Evolutionary conservation across 2,888 invertebrate genomes (phyloP).

Genomic region (Acrocyrtus sp.): DNA sequence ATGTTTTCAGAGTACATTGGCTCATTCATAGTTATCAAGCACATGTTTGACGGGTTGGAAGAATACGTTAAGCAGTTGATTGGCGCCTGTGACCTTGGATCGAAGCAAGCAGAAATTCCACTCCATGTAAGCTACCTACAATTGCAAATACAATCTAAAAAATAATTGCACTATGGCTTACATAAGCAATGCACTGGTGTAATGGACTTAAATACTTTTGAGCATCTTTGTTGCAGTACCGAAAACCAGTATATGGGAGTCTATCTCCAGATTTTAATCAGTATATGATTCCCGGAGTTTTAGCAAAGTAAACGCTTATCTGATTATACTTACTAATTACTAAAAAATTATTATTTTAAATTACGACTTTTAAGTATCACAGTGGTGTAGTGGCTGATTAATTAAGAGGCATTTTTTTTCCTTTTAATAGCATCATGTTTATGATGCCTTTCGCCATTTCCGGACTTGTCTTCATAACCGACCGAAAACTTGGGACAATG

Average conservation of each 20-base stretch:
- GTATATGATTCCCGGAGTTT: slow-evolving; percentile 96
- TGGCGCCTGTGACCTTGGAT: slow-evolving; percentile 79
- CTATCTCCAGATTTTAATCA: slow-evolving; percentile 67
- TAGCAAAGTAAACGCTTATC: slow-evolving; percentile 67
- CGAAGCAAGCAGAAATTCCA: slow-evolving; percentile 75
- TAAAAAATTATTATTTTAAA: too few relatives aligned
- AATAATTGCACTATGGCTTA: background rate
- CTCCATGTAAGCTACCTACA: slow-evolving; percentile 31
- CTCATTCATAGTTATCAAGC: slow-evolving; percentile 81
- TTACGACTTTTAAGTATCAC: too few relatives aligned
- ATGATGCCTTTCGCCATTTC: slow-evolving; percentile 52
- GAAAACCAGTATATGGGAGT: slow-evolving; percentile 40
- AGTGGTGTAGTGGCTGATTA: too few relatives aligned
- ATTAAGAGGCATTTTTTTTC: too few relatives aligned
- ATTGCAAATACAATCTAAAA: background rate
- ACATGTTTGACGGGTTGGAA: slow-evolving; percentile 85
- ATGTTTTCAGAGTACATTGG: slow-evolving; percentile 75
- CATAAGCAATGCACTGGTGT: too few relatives aligned
- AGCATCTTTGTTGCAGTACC: slow-evolving; percentile 29
- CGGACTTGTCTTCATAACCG: slow-evolving; percentile 51
- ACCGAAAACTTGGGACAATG: slow-evolving; percentile 52
- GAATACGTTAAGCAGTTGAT: slow-evolving; percentile 82
- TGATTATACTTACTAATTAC: background rate
- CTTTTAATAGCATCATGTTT: slow-evolving; percentile 48
- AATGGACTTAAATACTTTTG: too few relatives aligned